Conservation (phyloP, 2,113 vertebrate genomes). For the Sinocyclocheilus rhinocerous region DNA sequence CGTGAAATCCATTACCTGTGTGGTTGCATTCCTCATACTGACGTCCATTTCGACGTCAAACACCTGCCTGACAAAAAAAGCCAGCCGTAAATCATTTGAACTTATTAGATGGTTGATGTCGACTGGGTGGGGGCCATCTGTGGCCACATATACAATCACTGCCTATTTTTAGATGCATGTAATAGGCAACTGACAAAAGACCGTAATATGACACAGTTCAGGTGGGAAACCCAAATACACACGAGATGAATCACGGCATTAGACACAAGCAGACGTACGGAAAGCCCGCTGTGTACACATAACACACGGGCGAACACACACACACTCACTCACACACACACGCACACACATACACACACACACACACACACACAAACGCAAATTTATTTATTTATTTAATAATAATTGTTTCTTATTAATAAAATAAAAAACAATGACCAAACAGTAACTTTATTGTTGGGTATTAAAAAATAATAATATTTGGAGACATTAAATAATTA, state of each 20-base stretch:
- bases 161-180: slow-evolving; percentile 52
- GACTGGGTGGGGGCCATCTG: slow-evolving; percentile 20
- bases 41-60: slow-evolving; percentile 46
- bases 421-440: no score
- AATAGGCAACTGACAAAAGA: slow-evolving; percentile 51
- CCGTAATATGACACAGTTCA: slow-evolving; percentile 49
- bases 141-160: slow-evolving; percentile 39
- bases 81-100: slow-evolving; percentile 38
- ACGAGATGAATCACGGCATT: slow-evolving; percentile 49
- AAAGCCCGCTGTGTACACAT: slow-evolving; percentile 15
- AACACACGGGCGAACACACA: background rate
- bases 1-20: slow-evolving; percentile 38
- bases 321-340: no score
- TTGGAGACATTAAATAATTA: background rate
- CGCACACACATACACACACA: no score
- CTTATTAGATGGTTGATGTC: slow-evolving; percentile 36
- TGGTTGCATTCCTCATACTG: slow-evolving; percentile 51
- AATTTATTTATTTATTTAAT: no score
- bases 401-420: no score
- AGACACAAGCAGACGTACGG: slow-evolving; percentile 30
- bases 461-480: no score
- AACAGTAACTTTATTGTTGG: no score
- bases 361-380: no score
- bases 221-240: slow-evolving; percentile 51
- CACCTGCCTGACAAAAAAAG: background rate